These are phyloP conservation scores for Prunella strophiata DNA, from an alignment of 2,797 vertebrate genomes.

Conservation along the genomic window DNA sequence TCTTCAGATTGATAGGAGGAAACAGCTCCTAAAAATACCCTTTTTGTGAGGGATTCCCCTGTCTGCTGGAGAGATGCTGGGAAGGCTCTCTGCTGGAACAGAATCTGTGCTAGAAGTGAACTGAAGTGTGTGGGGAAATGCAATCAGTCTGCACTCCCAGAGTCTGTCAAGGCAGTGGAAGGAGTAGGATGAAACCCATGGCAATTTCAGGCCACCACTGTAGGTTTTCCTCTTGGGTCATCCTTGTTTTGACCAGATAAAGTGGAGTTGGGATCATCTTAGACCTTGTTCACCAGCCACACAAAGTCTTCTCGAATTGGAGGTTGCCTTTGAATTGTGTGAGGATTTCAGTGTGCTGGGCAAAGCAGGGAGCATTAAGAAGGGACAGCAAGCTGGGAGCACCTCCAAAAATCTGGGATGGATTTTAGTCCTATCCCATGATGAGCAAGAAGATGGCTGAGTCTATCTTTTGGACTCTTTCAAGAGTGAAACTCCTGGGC, in stretches of 20 bases:
- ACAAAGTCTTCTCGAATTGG: not conserved
- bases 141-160: not conserved
- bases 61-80: not conserved
- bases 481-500: not conserved
- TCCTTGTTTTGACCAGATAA: not conserved
- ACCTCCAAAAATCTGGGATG: not conserved
- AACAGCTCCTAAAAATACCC: not conserved
- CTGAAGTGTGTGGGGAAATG: not conserved
- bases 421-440: not conserved
- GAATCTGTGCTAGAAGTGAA: not conserved
- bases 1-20: not conserved
- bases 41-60: not conserved
- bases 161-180: not conserved
- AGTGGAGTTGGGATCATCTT: not conserved
- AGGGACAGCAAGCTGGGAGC: not conserved
- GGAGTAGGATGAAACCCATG: not conserved
- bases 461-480: not conserved
- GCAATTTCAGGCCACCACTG: not conserved
- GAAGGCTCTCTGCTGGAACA: not conserved
- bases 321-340: not conserved
- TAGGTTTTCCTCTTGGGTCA: not conserved
- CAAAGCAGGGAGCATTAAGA: not conserved
- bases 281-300: not conserved
- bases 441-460: not conserved
- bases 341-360: not conserved